phyloP scores from a whole-genome alignment of 2,888 invertebrate species.

The Perizoma affinitatum region DNA sequence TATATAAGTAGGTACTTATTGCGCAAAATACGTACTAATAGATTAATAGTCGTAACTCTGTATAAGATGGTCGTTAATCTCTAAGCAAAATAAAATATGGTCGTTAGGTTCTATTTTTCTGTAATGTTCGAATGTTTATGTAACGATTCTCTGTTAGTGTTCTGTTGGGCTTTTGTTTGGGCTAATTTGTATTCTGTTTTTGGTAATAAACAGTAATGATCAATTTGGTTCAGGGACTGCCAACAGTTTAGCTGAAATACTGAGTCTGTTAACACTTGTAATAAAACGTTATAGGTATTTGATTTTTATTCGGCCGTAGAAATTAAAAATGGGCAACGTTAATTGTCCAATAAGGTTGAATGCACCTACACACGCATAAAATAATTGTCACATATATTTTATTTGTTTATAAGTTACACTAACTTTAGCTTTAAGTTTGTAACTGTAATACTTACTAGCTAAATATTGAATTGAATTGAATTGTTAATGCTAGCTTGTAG shows the following conservation, averaged over 20 bases:
- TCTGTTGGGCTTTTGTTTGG: slow-evolving; percentile 9
- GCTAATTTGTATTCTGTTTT: slow-evolving; percentile 18
- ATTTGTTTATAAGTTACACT: no score
- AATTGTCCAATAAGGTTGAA: no score
- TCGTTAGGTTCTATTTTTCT: slow-evolving; percentile 12
- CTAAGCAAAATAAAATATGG: slow-evolving; percentile 17
- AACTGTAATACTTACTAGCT: no score
- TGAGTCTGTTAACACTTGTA: neutral
- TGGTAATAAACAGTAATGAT: slow-evolving; percentile 22
- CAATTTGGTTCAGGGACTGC: slow-evolving; percentile 16
- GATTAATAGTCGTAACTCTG: no score
- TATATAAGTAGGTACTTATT: slow-evolving; percentile 14
- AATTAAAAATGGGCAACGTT: no score
- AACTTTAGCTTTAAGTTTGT: no score
- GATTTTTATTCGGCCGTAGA: slow-evolving; percentile 2
- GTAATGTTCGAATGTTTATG: slow-evolving; percentile 4
- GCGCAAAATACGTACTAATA: no score
- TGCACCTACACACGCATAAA: no score
- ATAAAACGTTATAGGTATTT: slow-evolving; percentile 1
- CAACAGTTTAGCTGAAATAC: slow-evolving; percentile 4
- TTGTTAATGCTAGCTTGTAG: no score
- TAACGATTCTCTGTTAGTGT: slow-evolving; percentile 11
- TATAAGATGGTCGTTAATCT: slow-evolving; percentile 11
- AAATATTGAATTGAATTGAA: no score
- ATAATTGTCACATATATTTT: no score